Evolutionary conservation across 2,797 vertebrate species (phyloP), one percentile per base, ranked within the genome.

Genomic region (Spinibarbus caldwelli): DNA sequence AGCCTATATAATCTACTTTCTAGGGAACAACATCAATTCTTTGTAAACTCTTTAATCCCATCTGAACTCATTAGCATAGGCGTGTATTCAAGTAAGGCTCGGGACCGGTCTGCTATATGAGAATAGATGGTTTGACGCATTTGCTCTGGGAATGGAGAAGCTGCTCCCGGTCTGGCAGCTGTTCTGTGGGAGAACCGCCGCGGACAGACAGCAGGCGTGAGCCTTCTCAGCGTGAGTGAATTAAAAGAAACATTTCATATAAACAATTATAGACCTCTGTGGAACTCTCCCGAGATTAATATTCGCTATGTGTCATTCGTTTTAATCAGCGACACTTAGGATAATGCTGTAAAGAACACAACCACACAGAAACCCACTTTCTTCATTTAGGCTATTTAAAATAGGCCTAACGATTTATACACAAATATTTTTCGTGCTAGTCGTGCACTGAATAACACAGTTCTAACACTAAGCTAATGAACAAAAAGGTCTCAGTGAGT

Each of bases 161-260:
- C 92, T 89, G 88, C 80, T 87, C 90, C 90, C 89, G 91, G 95
- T 90, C 92, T 92, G 88, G 94, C 96, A 97, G 96, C 97, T 96
- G 96, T 95, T 96, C 92, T 81, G 84, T 90, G 90, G 93, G 93
- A 94, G 81, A 77, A 62, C 49, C 38, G 78, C 76, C 59, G 86
- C 36, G 90, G 92, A 94, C 95, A 95, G 96, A 95, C 96, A 95
- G 94, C 84, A 91, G 94, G 95, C 91, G 91, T 88, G 91, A 93
- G 89, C 90, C 92, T 90, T 91, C 94, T 92, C 92, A 89, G 94
- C 93, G 91, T 93, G 94, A 94, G 83, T 43, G 59, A 83, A 90
- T 86, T 81, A 88, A 86, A 90, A 91, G 87, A 88, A 89, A 89
- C 80, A 89, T 91, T 87, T 89, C 86, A 86, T 66, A 85, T 83